These are phyloP conservation scores for Brachionus koreanus DNA, from an alignment of 1,140 invertebrate genomes.

Conservation along the genomic window DNA sequence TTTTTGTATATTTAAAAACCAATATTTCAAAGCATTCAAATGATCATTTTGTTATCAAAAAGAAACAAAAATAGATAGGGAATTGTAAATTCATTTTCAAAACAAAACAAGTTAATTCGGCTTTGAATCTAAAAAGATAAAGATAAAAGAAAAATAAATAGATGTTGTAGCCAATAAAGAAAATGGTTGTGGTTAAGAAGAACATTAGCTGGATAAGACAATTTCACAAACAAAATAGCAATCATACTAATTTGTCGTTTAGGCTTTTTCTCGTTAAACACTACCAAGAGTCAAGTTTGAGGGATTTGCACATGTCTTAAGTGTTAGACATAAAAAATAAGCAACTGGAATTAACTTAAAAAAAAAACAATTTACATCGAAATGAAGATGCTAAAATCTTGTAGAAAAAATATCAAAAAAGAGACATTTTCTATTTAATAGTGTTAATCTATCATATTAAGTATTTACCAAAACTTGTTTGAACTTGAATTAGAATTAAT, in stretches of 20 bases:
- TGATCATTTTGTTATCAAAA: slow-evolving; percentile 5
- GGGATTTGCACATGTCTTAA: not conserved
- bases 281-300: no score
- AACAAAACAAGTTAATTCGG: not conserved
- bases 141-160: not conserved
- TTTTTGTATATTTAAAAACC: not conserved
- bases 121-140: not conserved
- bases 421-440: not conserved
- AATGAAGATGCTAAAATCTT: not conserved
- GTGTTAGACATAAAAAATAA: not conserved
- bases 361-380: not conserved
- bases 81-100: slow-evolving; percentile 20
- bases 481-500: not conserved
- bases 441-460: not conserved
- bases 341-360: not conserved
- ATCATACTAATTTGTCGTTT: not conserved
- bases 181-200: not conserved
- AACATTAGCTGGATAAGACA: not conserved
- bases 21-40: slow-evolving; percentile 7
- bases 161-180: not conserved
- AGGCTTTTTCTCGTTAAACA: not conserved
- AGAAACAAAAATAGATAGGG: slow-evolving; percentile 9
- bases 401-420: not conserved
- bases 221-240: not conserved
- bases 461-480: not conserved